Conservation (phyloP, 2,888 invertebrate species). For the Anoplius nigerrimus region DNA sequence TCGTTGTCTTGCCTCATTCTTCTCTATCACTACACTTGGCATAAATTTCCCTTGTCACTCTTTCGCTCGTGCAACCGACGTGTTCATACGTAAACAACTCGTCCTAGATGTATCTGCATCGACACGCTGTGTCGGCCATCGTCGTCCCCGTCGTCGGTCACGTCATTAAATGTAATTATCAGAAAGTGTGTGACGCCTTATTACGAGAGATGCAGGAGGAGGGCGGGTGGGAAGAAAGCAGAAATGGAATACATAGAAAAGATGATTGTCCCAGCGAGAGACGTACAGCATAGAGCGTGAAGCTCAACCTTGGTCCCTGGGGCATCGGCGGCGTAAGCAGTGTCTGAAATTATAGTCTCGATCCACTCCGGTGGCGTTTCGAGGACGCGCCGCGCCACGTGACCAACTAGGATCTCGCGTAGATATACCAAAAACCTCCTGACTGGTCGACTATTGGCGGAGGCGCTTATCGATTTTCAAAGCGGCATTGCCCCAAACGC, state of each 20-base stretch:
- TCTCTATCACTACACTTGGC: neutral
- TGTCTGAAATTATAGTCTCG: conserved; percentile 13
- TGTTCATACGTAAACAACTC: too few species aligned
- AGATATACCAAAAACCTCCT: conserved; percentile 58
- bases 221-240: too few species aligned
- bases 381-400: conserved; percentile 48
- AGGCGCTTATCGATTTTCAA: conserved; percentile 64
- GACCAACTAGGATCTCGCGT: conserved; percentile 53
- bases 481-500: conserved; percentile 56
- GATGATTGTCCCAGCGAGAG: neutral
- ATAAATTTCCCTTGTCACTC: neutral
- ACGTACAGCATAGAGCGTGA: conserved; percentile 17
- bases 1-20: neutral
- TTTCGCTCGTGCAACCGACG: too few species aligned
- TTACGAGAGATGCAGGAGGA: too few species aligned
- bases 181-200: too few species aligned
- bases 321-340: conserved; percentile 34
- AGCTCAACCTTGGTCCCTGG: conserved; percentile 28
- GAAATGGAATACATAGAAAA: too few species aligned
- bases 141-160: too few species aligned
- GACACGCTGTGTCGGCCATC: too few species aligned
- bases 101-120: too few species aligned
- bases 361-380: conserved; percentile 44
- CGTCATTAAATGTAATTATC: too few species aligned
- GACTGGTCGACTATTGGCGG: conserved; percentile 58